Percentiles rank a stretch among this genome's conserved stretches.
Conservation (phyloP, 1,140 invertebrate genomes). For the Pachyrhynchus sulphureomaculatus region DNA sequence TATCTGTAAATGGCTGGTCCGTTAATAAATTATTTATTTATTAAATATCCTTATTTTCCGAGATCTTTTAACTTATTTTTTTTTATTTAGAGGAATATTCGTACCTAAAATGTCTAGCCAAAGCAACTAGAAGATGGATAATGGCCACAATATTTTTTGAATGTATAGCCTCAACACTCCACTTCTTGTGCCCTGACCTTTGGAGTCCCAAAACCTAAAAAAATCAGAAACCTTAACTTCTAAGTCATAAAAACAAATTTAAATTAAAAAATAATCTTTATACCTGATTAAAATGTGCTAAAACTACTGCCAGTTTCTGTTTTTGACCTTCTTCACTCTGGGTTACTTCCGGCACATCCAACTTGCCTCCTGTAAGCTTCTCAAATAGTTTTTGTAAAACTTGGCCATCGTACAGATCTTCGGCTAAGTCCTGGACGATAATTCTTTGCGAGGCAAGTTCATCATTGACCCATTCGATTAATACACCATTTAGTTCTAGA, state of each 20-base stretch:
- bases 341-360: constrained; percentile 97
- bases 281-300: constrained; percentile 59
- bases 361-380: constrained; percentile 83
- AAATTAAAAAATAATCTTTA: not conserved
- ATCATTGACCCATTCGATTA: constrained; percentile 99
- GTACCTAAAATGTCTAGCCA: constrained; percentile 84
- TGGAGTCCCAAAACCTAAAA: constrained; percentile 63
- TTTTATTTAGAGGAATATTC: too few species aligned
- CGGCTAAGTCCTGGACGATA: constrained; percentile 95
- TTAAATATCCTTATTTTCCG: not conserved
- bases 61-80: not conserved
- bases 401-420: constrained; percentile 99
- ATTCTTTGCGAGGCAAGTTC: constrained; percentile 95
- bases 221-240: not conserved
- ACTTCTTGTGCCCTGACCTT: constrained; percentile 68
- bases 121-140: constrained; percentile 87
- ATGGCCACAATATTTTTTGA: constrained; percentile 96
- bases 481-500: constrained; percentile 79
- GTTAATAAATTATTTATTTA: too few species aligned
- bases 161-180: constrained; percentile 95
- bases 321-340: constrained; percentile 98
- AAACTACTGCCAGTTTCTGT: constrained; percentile 88
- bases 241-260: not conserved
- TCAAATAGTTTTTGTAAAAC: constrained; percentile 95
- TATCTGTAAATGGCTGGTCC: too few species aligned